A percentile compares a stretch with the other conserved stretches of the same genome.
These are phyloP conservation scores for Kryphioiulus occultus DNA, from an alignment of 2,888 invertebrate genomes.

Conservation along the genomic window DNA sequence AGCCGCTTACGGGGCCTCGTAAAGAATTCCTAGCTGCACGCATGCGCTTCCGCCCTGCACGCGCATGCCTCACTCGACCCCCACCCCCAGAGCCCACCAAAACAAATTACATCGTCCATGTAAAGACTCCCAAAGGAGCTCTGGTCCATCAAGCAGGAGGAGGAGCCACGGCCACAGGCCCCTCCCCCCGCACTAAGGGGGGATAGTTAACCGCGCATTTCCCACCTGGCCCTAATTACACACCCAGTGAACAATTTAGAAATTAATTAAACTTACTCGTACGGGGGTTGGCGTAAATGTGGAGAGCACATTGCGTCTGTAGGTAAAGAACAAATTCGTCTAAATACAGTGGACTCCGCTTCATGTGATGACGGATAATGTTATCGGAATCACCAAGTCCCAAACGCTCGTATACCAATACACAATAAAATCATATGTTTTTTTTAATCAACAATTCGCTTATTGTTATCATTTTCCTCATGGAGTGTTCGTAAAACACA, in stretches of 20 bases:
- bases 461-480: no score
- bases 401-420: no score
- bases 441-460: no score
- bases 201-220: not conserved
- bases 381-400: no score
- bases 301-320: no score
- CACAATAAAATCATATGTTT: no score
- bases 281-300: not conserved
- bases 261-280: constrained; percentile 8
- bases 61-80: not conserved
- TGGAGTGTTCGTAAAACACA: no score
- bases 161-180: not conserved
- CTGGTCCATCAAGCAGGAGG: not conserved
- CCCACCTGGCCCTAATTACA: constrained; percentile 11
- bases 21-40: constrained; percentile 8
- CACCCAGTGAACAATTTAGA: constrained; percentile 25
- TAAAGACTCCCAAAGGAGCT: not conserved
- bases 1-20: not conserved
- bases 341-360: no score
- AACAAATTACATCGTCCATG: not conserved
- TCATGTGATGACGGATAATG: no score
- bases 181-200: not conserved
- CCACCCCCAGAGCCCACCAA: not conserved
- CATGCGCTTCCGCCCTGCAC: not conserved
- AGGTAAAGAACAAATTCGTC: no score